Evolutionary conservation across 1,140 invertebrate species (phyloP), one percentile per base, ranked within the genome.

Genomic region (Metopolophium dirhodum): DNA sequence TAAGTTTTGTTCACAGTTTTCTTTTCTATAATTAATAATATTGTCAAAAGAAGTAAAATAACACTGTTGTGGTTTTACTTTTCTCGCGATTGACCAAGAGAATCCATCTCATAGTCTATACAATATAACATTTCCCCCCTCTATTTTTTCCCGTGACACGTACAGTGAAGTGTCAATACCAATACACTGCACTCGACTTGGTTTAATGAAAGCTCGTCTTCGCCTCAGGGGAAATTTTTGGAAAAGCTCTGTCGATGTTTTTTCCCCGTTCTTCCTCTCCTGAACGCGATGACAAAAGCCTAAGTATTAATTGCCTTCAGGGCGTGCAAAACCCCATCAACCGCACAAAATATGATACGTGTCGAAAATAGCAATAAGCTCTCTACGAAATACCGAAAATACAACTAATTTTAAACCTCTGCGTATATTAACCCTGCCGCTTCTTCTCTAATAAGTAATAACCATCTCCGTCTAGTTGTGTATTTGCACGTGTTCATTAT

Each of bases 161-260:
- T 92, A 77, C 45, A 26, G 91, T n/a, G 47, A 92, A 92, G 91
- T 92, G 91, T 92, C 91, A 92, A 92, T 92, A 92, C 91, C 91
- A 77, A 92, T 92, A 92, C 45, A 51, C 68, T 49, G 68, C 77
- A 83, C 68, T 83, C 45, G 77, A 85, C 91, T 92, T 51, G 91
- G 68, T 92, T 49, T 91, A 92, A 92, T 92, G 91, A 92, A 92
- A 92, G 68, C 91, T 92, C 47, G 77, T 51, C 30, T 92, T 92
- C 47, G 91, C 91, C 91, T 51, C 91, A 26, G 37, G 91, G 91
- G 91, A 92, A 92, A 92, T 92, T 51, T 83, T 92, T 82, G n/a
- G 30, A 92, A 92, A 83, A 91, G 90, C 68, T 83, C 51, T 37
- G 57, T 9, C 91, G n/a, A 92, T 83, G n/a, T 83, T 91, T 83